Base-by-base conservation (phyloP, 2,113 vertebrate species). In the Limanda limanda region DNA sequence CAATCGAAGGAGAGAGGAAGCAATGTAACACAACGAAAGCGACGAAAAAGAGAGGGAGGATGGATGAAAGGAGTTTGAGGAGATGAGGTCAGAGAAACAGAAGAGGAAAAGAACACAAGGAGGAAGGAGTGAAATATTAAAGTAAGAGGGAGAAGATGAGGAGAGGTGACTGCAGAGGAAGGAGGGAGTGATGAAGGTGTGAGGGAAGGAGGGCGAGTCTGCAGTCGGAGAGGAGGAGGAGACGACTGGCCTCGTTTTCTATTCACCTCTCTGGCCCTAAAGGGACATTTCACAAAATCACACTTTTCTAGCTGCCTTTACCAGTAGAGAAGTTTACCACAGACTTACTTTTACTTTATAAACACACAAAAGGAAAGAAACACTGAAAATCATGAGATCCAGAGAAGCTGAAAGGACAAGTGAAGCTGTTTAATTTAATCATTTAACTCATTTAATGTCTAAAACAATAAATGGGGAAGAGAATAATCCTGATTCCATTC, bases 161-260 rank as follows among this genome's bases (percentile, higher is more conserved):
- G 37, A 25, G 14, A 54, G 31, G 27, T 0, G 21, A 8, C 8
- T 20, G 59, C 17, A 13, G 10, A 20, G 59, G 31, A 21, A 4
- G 31, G 17, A 0, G 2, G 3, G 45, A 48, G 65, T n/a, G 74
- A n/a, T 2, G 1, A n/a, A 23, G 60, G 14, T 10, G 58, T 27
- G 31, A 61, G 17, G 14, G 14, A 37, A 37, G 31, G 69, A n/a
- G 57, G 15, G 47, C 35, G 4, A 35, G 14, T 5, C 47, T 47
- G 45, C 45, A 47, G 58, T 35, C 1, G 8, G 6, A 51, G 15
- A 20, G 21, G 18, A 40, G 35, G 37, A 27, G 12, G 27, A 35
- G 15, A 73, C 10, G 27, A 78, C 1, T 76, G 84, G 70, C 84
- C 84, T 83, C 18, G 47, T 83, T 85, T 89, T 42, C 40, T 42